These are phyloP conservation scores for Nymphicus hollandicus DNA, from an alignment of 2,113 vertebrate genomes.

Conservation along the genomic window DNA sequence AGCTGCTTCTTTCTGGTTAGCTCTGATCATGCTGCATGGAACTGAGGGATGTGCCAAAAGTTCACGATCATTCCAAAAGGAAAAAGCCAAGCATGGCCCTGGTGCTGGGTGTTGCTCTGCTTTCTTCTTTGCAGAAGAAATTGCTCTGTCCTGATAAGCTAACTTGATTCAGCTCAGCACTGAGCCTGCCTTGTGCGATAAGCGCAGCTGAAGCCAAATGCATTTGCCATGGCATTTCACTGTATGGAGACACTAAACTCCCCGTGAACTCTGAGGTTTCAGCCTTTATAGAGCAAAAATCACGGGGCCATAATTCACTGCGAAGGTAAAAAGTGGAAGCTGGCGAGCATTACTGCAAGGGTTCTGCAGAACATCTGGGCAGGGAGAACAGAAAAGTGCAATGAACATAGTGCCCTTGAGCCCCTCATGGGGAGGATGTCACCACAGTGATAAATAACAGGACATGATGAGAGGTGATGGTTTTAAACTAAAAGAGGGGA, in stretches of 20 bases:
- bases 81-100: background rate
- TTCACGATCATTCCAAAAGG: background rate
- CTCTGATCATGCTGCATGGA: background rate
- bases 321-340: background rate
- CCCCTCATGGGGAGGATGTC: background rate
- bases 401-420: background rate
- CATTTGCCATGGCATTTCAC: background rate
- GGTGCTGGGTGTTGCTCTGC: background rate
- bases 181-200: background rate
- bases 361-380: background rate
- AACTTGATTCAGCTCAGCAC: background rate
- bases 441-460: background rate
- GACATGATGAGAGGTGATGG: background rate
- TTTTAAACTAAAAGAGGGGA: background rate
- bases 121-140: background rate
- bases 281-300: background rate
- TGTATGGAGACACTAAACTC: background rate
- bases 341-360: background rate
- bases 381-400: background rate
- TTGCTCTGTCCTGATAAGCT: background rate
- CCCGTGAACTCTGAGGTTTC: background rate
- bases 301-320: background rate
- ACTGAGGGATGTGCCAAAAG: background rate
- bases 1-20: background rate
- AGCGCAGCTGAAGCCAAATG: background rate